Conservation (phyloP, 2,888 invertebrate species). For the Nemoura dubitans region DNA sequence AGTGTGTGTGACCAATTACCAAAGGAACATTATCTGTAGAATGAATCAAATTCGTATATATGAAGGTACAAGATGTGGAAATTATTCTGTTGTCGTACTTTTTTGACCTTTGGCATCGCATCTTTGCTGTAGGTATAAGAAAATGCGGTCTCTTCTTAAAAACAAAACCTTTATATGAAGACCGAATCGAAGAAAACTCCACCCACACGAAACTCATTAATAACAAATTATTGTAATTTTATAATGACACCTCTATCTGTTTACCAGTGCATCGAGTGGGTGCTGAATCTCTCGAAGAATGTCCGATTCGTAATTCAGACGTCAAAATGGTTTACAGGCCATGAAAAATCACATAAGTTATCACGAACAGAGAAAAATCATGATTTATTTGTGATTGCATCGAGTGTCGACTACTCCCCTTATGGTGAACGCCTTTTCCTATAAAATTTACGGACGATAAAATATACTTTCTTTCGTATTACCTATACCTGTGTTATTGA, state of each 20-base stretch:
- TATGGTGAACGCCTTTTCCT: background rate
- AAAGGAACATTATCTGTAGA: no score
- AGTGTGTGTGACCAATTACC: background rate
- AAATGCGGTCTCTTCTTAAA: background rate
- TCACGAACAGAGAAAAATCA: constrained; percentile 1
- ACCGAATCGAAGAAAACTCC: background rate
- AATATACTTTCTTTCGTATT: constrained; percentile 1
- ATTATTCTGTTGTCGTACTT: no score
- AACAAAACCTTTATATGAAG: background rate
- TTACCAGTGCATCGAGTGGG: background rate
- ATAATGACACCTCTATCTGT: background rate
- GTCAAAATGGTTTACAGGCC: constrained; percentile 8
- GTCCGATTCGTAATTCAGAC: constrained; percentile 1
- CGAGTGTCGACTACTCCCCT: constrained; percentile 27
- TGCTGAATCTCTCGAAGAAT: background rate
- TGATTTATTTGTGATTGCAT: constrained; percentile 31
- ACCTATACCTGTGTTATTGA: no score
- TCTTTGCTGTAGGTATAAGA: no score
- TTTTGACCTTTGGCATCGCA: background rate
- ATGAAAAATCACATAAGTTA: constrained; percentile 1
- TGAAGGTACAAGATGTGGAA: no score
- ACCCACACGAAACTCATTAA: background rate
- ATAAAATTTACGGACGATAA: background rate
- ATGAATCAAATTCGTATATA: no score
- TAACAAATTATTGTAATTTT: background rate